These are phyloP conservation scores for Stegana nigrithorax DNA, from an alignment of 2,888 invertebrate species.

Conservation along the genomic window DNA sequence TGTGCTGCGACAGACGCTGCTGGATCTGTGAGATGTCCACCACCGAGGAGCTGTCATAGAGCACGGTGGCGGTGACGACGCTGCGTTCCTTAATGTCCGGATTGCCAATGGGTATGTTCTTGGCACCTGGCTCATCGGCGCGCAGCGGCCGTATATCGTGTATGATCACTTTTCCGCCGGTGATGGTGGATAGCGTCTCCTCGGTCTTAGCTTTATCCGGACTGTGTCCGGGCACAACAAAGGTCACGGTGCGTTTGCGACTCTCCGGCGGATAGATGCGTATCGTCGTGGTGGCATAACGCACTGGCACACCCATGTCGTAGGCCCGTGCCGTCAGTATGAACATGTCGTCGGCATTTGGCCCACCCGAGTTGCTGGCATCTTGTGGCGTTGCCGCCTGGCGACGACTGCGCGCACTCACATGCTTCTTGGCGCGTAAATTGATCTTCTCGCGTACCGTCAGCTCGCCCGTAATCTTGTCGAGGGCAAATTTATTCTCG, in stretches of 20 bases:
- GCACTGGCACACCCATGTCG: slow-evolving; percentile 85
- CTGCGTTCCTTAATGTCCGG: slow-evolving; percentile 74
- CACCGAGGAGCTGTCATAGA: slow-evolving; percentile 75
- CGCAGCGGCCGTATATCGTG: slow-evolving; percentile 79
- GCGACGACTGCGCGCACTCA: slow-evolving; percentile 45
- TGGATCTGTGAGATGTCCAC: slow-evolving; percentile 81
- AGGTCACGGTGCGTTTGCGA: slow-evolving; percentile 81
- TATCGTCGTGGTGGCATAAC: slow-evolving; percentile 79
- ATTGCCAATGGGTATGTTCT: slow-evolving; percentile 70
- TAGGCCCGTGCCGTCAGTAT: slow-evolving; percentile 83
- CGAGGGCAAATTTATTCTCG: slow-evolving; percentile 79
- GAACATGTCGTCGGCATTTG: slow-evolving; percentile 63
- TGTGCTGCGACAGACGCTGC: slow-evolving; percentile 71
- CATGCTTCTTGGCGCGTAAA: slow-evolving; percentile 55
- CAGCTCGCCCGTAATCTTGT: slow-evolving; percentile 83
- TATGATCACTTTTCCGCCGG: slow-evolving; percentile 83
- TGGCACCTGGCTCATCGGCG: slow-evolving; percentile 71
- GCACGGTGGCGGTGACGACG: slow-evolving; percentile 79
- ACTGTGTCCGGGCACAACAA: slow-evolving; percentile 83
- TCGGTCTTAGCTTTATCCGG: slow-evolving; percentile 80
- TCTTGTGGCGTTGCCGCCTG: slow-evolving; percentile 24
- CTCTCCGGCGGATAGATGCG: slow-evolving; percentile 83
- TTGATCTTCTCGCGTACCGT: slow-evolving; percentile 71
- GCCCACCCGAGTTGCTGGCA: slow-evolving; percentile 4
- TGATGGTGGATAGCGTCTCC: slow-evolving; percentile 80